Conservation (phyloP, 2,113 vertebrate genomes). For the Campylorhamphus procurvoides region DNA sequence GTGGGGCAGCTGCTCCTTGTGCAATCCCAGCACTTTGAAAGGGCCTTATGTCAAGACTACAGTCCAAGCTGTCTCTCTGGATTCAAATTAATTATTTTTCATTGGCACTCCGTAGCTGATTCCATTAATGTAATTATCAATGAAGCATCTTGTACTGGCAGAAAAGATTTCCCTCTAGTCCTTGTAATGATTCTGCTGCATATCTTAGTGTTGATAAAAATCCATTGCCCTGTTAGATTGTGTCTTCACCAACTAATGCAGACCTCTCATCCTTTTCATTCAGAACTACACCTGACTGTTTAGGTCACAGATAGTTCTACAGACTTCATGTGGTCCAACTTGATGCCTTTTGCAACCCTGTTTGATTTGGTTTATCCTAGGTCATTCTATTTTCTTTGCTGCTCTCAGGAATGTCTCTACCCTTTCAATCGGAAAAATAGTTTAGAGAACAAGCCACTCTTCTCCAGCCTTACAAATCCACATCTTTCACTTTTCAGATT, state of each 20-base stretch:
- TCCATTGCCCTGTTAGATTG: background rate
- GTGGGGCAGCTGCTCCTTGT: background rate
- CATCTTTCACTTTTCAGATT: background rate
- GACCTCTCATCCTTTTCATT: background rate
- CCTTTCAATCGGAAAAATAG: no score
- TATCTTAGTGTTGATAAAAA: background rate
- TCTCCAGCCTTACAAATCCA: background rate
- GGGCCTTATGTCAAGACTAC: fast-evolving
- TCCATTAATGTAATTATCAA: background rate
- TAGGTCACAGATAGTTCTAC: background rate
- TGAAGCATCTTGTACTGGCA: background rate
- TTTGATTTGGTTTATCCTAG: background rate
- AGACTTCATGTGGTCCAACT: background rate
- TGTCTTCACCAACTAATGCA: background rate
- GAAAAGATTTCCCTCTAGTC: background rate
- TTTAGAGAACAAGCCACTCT: background rate
- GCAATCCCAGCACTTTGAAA: fast-evolving
- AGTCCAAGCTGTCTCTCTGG: background rate
- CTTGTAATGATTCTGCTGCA: background rate
- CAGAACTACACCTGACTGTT: background rate
- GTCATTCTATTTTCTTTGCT: background rate
- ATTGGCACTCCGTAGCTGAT: background rate
- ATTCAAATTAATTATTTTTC: background rate
- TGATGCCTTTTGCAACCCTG: background rate
- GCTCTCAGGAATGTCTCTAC: background rate